A percentile compares a stretch with the other conserved stretches of the same genome.
Conservation (phyloP, 1,140 invertebrate genomes). For the Phthorimaea operculella region DNA sequence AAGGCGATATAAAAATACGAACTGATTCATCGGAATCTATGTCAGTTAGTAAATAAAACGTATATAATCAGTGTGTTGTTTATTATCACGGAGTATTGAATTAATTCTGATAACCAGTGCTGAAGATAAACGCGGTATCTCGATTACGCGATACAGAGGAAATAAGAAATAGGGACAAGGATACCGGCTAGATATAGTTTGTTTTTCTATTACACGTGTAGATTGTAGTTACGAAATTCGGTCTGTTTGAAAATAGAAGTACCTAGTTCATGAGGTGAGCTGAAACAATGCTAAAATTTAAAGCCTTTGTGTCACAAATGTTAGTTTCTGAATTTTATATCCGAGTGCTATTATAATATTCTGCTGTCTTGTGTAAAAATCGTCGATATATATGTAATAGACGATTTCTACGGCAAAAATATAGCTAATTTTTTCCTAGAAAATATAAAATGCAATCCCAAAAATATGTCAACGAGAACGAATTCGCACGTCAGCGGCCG, state of each 20-base stretch:
- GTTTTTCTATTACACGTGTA: slow-evolving; percentile 59
- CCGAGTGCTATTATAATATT: no score
- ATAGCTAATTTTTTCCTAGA: no score
- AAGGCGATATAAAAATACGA: no score
- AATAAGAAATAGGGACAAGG: slow-evolving; percentile 62
- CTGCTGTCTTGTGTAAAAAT: no score
- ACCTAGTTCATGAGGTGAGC: no score
- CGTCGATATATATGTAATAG: no score
- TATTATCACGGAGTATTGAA: slow-evolving; percentile 31
- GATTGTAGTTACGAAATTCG: slow-evolving; percentile 45
- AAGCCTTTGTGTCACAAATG: no score
- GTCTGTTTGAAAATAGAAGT: slow-evolving; percentile 19
- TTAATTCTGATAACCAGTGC: slow-evolving; percentile 49
- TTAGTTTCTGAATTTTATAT: no score
- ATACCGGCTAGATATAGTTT: slow-evolving; percentile 44
- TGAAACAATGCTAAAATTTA: no score
- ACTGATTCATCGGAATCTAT: slow-evolving; percentile 13
- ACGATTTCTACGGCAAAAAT: no score
- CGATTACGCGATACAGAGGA: slow-evolving; percentile 54
- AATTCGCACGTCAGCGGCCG: slow-evolving; percentile 42
- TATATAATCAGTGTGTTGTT: slow-evolving; percentile 38
- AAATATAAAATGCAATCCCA: no score
- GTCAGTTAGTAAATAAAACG: slow-evolving; percentile 27
- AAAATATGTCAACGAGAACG: slow-evolving; percentile 47
- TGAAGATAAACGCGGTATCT: slow-evolving; percentile 42